phyloP scores from a whole-genome alignment of 1,140 invertebrate genomes.

The Halyomorpha halys region DNA sequence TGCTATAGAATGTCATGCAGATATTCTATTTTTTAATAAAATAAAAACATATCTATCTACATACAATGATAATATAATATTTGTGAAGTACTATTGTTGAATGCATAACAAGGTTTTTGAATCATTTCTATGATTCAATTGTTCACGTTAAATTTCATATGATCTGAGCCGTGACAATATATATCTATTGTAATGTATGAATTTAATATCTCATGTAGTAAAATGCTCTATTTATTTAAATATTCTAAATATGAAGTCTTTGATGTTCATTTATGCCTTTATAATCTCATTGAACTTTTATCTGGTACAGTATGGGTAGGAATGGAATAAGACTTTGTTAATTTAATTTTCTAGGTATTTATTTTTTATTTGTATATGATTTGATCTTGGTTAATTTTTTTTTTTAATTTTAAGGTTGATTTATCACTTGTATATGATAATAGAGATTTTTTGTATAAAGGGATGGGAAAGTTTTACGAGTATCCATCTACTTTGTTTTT shows the following conservation, averaged over 20 bases:
- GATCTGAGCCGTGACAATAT: slow-evolving; percentile 10
- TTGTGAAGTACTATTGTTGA: not conserved
- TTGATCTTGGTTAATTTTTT: not conserved
- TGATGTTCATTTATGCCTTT: not conserved
- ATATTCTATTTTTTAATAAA: not conserved
- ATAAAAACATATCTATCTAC: slow-evolving; percentile 17
- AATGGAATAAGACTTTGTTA: slow-evolving; percentile 8
- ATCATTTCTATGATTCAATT: not conserved
- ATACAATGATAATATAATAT: slow-evolving; percentile 13
- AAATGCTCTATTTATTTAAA: slow-evolving; percentile 15
- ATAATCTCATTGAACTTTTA: slow-evolving; percentile 13
- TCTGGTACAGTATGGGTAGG: not conserved
- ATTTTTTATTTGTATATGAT: not conserved
- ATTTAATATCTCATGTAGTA: slow-evolving; percentile 16
- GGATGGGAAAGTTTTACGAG: too few relatives aligned
- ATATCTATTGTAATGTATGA: slow-evolving; percentile 2
- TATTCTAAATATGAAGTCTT: not conserved
- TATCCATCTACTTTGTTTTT: too few relatives aligned
- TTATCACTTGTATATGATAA: not conserved
- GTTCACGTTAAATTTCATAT: slow-evolving; percentile 5
- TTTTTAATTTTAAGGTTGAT: not conserved
- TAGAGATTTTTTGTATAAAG: not conserved
- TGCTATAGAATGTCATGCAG: not conserved
- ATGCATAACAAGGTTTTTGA: slow-evolving; percentile 1
- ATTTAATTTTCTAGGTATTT: slow-evolving; percentile 5